Evolutionary conservation across 2,113 vertebrate species (phyloP), one percentile per base, ranked within the genome.

Genomic region (Physeter macrocephalus): DNA sequence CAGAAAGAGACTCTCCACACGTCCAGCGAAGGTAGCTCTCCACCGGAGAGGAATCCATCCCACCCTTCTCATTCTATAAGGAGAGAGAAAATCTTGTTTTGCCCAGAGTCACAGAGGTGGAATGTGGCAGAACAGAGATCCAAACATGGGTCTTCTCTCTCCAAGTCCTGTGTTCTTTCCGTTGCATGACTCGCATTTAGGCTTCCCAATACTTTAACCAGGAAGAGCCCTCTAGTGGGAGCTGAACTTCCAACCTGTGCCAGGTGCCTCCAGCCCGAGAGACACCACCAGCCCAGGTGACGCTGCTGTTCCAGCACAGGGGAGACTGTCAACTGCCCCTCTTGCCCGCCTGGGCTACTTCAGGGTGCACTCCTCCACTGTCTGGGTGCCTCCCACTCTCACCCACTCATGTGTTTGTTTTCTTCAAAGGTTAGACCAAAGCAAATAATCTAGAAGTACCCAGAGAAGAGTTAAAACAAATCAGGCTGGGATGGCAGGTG

Each of bases 11-110:
- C 46, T 43, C 61, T n/a, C 41, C 36, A 13, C 36, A 17, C 2
- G 0, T 6, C 62, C 43, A 49, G 49, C 0, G 1, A n/a, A 77
- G 39, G 54, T 2, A n/a, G 43, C 34, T 43, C 59, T 29, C 49
- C 12, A 6, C 14, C 3, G 12, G 20, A 10, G 2, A 62, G 59
- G 3, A 93, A 80, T 46, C 59, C 39, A 25, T 20, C 15, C 43
- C 25, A 15, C 11, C 17, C 23, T 66, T 81, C 62, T 77, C 41
- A 2, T 49, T 85, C 67, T 92, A 14, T 29, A 59, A 67, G 5
- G 15, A 75, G 49, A 52, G 36, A 85, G 77, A 82, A 41, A 49
- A 4, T 14, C 78, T 39, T 52, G 25, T 72, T 82, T 71, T 11
- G n/a, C 29, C 67, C 71, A 62, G 59, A 91, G 41, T 59, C 52